Conservation (phyloP, 1,140 invertebrate genomes). For the Drosophila quadrilineata region DNA sequence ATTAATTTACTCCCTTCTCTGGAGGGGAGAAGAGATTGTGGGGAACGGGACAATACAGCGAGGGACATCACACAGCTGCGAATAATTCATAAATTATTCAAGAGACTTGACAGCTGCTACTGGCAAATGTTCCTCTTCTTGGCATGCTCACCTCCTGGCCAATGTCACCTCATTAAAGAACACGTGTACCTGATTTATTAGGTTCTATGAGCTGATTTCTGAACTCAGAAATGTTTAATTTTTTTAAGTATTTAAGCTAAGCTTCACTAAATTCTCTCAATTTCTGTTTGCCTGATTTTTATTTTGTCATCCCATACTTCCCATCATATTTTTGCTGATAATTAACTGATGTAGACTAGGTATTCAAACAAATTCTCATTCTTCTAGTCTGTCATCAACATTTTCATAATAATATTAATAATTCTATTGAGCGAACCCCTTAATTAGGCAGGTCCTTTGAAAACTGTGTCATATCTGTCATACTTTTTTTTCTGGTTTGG, state of each 20-base stretch:
- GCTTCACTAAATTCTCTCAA: no score
- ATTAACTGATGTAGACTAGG: neutral
- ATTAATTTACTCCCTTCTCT: slow-evolving; percentile 46
- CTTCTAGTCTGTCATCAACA: neutral
- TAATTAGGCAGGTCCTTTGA: slow-evolving; percentile 18
- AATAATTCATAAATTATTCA: slow-evolving; percentile 72
- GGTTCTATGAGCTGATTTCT: no score
- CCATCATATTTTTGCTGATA: no score
- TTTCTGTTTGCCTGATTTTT: no score
- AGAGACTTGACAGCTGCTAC: slow-evolving; percentile 70
- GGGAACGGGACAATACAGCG: no score
- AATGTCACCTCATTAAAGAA: slow-evolving; percentile 1
- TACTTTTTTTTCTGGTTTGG: slow-evolving; percentile 6
- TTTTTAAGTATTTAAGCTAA: no score
- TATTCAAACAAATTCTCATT: neutral
- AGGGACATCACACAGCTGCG: slow-evolving; percentile 43
- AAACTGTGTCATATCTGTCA: slow-evolving; percentile 4
- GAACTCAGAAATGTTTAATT: no score
- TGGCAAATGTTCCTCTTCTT: slow-evolving; percentile 49
- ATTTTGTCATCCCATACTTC: no score
- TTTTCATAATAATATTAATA: neutral
- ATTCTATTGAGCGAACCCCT: neutral
- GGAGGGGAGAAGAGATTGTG: no score
- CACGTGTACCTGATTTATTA: slow-evolving; percentile 29
- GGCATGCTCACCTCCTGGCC: slow-evolving; percentile 3